Percentiles rank a stretch among this genome's conserved stretches.
Conservation (phyloP, 2,888 invertebrate species). For the Homarus gammarus region DNA sequence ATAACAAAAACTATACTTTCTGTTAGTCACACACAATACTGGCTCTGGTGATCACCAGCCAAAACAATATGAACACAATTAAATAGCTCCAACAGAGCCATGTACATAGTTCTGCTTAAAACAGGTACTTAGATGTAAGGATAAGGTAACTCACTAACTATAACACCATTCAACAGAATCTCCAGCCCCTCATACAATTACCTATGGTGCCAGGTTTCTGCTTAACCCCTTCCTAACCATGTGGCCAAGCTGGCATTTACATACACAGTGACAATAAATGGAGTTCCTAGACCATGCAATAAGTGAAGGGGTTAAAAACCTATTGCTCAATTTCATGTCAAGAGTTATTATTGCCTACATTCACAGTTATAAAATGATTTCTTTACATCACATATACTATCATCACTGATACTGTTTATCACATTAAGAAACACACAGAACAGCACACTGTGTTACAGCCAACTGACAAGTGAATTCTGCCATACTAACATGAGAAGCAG, state of each 20-base stretch:
- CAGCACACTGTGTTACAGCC: background rate
- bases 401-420: background rate
- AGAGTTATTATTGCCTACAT: background rate
- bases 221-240: too few species aligned
- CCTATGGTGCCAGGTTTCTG: too few species aligned
- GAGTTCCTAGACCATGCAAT: too few species aligned
- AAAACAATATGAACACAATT: background rate
- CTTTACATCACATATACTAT: too few species aligned
- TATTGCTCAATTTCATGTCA: background rate
- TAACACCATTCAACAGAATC: too few species aligned
- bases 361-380: background rate
- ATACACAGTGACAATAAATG: too few species aligned
- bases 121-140: background rate
- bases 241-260: too few species aligned
- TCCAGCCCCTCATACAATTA: too few species aligned
- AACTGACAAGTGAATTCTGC: background rate
- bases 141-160: background rate
- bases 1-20: too few species aligned
- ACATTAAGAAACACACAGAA: background rate
- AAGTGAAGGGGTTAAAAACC: too few species aligned
- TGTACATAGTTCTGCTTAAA: background rate
- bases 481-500: conserved; percentile 4
- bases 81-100: background rate
- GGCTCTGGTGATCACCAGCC: background rate
- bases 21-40: background rate